Evolutionary conservation across 2,113 vertebrate genomes (phyloP).

Genomic region (Condylura cristata): DNA sequence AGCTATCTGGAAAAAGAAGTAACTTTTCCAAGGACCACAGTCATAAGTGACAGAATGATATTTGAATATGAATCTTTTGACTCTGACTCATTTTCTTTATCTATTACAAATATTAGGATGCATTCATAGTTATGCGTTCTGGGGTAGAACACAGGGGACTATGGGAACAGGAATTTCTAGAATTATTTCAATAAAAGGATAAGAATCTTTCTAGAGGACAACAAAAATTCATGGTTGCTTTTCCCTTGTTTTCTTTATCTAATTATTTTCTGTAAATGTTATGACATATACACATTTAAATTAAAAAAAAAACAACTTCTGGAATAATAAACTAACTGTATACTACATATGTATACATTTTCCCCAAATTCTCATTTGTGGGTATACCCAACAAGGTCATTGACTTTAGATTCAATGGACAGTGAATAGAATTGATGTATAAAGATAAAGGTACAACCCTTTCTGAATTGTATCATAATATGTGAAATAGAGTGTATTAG

Average conservation of each 20-base stretch:
- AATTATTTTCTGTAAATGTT: background rate
- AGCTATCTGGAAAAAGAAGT: background rate
- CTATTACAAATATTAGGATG: background rate
- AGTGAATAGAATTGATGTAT: background rate
- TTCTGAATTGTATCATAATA: background rate
- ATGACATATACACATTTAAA: background rate
- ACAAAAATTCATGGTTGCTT: background rate
- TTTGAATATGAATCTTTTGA: conserved; percentile 50
- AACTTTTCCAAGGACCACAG: background rate
- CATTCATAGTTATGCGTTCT: background rate
- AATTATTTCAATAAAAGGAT: background rate
- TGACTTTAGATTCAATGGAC: background rate
- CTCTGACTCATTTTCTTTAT: conserved; percentile 31
- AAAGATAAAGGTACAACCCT: conserved; percentile 11
- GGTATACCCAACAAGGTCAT: background rate
- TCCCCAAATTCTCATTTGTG: background rate
- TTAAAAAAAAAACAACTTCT: background rate
- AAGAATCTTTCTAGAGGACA: background rate
- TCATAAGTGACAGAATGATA: background rate
- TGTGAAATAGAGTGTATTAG: background rate
- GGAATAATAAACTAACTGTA: conserved; percentile 26
- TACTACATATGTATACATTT: background rate
- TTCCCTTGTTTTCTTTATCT: background rate
- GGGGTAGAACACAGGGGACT: background rate
- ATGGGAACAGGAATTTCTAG: background rate